phyloP scores from a whole-genome alignment of 2,888 invertebrate species.

The Agapostemon virescens region DNA sequence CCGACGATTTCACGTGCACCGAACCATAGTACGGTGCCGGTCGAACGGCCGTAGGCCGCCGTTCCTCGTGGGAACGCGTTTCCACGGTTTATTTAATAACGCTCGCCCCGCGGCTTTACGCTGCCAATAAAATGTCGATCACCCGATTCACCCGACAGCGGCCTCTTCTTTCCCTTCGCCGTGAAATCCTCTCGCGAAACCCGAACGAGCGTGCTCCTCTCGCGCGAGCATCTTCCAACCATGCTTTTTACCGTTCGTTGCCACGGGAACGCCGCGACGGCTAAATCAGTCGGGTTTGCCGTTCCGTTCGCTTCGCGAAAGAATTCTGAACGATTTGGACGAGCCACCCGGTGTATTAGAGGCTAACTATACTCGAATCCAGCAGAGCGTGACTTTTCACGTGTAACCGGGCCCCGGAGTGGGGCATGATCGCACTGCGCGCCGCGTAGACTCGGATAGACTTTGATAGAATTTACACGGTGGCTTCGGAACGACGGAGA shows the following conservation, averaged over 20 bases:
- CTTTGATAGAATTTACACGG: slow-evolving; percentile 73
- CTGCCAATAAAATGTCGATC: slow-evolving; percentile 59
- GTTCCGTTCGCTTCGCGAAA: background rate
- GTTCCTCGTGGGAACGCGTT: slow-evolving; percentile 54
- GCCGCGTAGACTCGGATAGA: slow-evolving; percentile 68
- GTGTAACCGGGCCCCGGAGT: slow-evolving; percentile 69
- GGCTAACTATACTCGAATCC: slow-evolving; percentile 70
- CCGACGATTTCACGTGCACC: slow-evolving; percentile 58
- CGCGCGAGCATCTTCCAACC: background rate
- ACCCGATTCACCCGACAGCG: slow-evolving; percentile 41
- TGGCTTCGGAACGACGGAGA: slow-evolving; percentile 62
- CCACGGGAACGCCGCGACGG: background rate
- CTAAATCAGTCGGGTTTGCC: background rate
- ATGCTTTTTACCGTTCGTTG: background rate
- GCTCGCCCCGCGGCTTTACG: slow-evolving; percentile 52
- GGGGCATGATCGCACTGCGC: slow-evolving; percentile 63
- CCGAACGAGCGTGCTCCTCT: background rate
- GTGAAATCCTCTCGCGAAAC: background rate
- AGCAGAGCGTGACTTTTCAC: slow-evolving; percentile 77
- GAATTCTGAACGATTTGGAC: background rate
- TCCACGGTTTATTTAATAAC: slow-evolving; percentile 66
- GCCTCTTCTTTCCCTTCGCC: background rate
- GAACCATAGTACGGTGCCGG: slow-evolving; percentile 51
- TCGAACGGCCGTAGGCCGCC: slow-evolving; percentile 33
- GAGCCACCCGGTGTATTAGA: slow-evolving; percentile 72